A percentile compares a stretch with the other conserved stretches of the same genome.
Conservation (phyloP, 2,888 invertebrate species). For the Aethes cnicana region DNA sequence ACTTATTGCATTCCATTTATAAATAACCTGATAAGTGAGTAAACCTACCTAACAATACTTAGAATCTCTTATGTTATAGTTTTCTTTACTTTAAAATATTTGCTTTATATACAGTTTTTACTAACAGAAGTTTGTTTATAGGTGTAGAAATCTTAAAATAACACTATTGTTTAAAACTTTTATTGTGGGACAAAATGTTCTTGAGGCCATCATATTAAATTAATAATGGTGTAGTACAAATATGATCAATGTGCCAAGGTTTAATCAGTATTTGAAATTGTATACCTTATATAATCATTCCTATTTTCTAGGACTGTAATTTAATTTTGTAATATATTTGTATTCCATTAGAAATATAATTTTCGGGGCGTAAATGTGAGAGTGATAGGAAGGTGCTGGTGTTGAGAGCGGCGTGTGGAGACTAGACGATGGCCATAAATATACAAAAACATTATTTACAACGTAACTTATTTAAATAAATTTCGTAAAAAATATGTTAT, state of each 20-base stretch:
- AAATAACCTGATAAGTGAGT: background rate
- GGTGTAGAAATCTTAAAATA: constrained; percentile 1
- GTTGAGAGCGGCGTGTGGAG: constrained; percentile 25
- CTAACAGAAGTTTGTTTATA: constrained; percentile 1
- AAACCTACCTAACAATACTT: constrained; percentile 11
- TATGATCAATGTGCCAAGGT: constrained; percentile 43
- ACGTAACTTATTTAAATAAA: constrained; percentile 31
- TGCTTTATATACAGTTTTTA: background rate
- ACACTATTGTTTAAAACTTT: background rate
- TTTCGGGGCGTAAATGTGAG: constrained; percentile 17
- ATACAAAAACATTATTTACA: constrained; percentile 35
- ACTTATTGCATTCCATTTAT: constrained; percentile 18
- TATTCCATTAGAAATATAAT: constrained; percentile 19
- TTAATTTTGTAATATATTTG: constrained; percentile 26
- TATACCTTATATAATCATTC: constrained; percentile 25
- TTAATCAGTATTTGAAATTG: constrained; percentile 33
- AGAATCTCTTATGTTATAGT: constrained; percentile 13
- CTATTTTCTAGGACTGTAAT: constrained; percentile 24
- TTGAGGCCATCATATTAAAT: constrained; percentile 20
- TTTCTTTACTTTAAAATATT: constrained; percentile 1
- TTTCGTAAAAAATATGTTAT: background rate
- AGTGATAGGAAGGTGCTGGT: constrained; percentile 48
- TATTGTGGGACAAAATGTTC: constrained; percentile 14
- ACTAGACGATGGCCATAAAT: constrained; percentile 31
- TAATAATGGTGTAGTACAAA: constrained; percentile 41